These are phyloP conservation scores for Mesaphorura yosii DNA, from an alignment of 1,140 invertebrate species.

Conservation along the genomic window DNA sequence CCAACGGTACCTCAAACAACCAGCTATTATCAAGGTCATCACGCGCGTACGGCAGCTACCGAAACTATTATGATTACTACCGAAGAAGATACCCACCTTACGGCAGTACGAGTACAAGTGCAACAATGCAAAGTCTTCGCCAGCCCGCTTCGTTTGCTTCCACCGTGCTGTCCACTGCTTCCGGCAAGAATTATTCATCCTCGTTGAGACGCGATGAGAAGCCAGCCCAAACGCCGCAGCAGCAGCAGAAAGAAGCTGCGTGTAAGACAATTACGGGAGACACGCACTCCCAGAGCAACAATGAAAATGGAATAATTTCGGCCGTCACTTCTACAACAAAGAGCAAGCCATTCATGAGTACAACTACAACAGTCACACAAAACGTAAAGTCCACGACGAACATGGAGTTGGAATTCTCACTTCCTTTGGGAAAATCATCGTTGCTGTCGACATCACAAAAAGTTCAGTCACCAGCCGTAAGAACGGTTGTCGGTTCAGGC, in stretches of 20 bases:
- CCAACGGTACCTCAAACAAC: not conserved
- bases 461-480: not conserved
- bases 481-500: not conserved
- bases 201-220: not conserved
- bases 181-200: not conserved
- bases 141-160: too few relatives aligned
- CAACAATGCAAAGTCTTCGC: too few relatives aligned
- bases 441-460: too few relatives aligned
- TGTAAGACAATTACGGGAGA: not conserved
- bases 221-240: not conserved
- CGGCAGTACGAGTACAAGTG: not conserved
- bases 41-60: not conserved
- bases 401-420: conserved; percentile 4
- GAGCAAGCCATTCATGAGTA: not conserved
- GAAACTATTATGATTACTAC: conserved; percentile 1
- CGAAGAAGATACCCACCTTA: not conserved
- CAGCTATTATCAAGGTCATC: not conserved
- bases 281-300: not conserved
- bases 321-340: not conserved
- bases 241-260: not conserved
- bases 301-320: not conserved
- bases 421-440: conserved; percentile 7
- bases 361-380: conserved; percentile 5
- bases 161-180: not conserved
- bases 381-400: conserved; percentile 9